Base-by-base conservation (phyloP, 2,888 invertebrate genomes). In the Sclerodermus sp. region DNA sequence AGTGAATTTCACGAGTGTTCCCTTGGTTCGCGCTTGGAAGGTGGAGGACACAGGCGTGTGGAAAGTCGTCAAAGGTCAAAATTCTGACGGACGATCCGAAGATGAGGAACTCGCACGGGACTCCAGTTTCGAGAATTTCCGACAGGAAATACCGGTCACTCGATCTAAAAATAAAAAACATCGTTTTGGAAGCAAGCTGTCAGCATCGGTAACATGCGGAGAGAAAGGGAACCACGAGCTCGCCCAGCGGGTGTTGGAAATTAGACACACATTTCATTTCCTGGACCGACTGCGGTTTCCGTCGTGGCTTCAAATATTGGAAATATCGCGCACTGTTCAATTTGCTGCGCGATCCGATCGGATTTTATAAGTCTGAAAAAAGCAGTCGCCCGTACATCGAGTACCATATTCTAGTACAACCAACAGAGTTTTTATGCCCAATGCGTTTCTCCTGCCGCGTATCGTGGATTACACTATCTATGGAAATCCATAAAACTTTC, bases 221-320 rank as follows among this genome's bases (percentile, higher is more conserved):
- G 51, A 39, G 44, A 31, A 41, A n/a, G 14, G 40, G 16, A 17
- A 31, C 39, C 49, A 55, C 51, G 57, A 45, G 49, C 51, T 34
- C 12, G 52, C 50, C 60, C 51, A 57, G 23, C 61, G 52, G 58
- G 60, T 64, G 68, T 73, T 76, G 73, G 73, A 74, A 76, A 76
- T 75, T 76, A 74, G 74, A 74, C 74, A 73, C 74, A 73, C 74
- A 62, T 75, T 75, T 76, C 74, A 76, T 76, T 76, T 76, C 75
- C 76, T 74, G 74, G 56, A 70, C 60, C 70, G 71, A 71, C 71
- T 71, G 70, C 67, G 66, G 67, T 67, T 73, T 76, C 76, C 75
- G 74, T 59, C 66, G 60, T 62, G 57, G 61, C 70, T 72, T 73
- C 71, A 71, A 73, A 73, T 74, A 74, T 75, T 73, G 74, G 70